Percentiles rank a stretch among this genome's conserved stretches.
These are phyloP conservation scores for Salmo trutta DNA, from an alignment of 2,797 vertebrate species.

Conservation along the genomic window DNA sequence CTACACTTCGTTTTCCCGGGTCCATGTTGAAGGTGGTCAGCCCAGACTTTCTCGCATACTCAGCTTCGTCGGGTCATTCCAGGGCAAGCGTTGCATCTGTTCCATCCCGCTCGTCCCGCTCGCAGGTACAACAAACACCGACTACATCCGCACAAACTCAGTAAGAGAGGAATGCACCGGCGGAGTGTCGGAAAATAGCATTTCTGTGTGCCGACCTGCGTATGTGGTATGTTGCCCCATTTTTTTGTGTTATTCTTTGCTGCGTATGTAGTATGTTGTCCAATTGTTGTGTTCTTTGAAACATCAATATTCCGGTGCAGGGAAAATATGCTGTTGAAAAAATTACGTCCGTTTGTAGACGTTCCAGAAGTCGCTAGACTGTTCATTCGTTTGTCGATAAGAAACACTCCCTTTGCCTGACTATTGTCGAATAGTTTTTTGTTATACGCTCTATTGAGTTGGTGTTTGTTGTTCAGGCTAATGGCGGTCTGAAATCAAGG, in stretches of 20 bases:
- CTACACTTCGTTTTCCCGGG: slow-evolving; percentile 41
- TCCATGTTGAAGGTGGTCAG: slow-evolving; percentile 62
- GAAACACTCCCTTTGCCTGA: not conserved
- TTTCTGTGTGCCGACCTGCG: slow-evolving; percentile 49
- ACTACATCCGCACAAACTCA: not conserved
- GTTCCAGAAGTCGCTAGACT: not conserved
- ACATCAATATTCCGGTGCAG: slow-evolving; percentile 18
- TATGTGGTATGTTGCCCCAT: slow-evolving; percentile 60
- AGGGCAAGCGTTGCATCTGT: slow-evolving; percentile 49
- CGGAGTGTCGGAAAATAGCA: slow-evolving; percentile 49
- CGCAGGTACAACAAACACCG: slow-evolving; percentile 1
- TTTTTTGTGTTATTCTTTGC: slow-evolving; percentile 42
- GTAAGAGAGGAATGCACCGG: slow-evolving; percentile 57
- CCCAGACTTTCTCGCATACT: slow-evolving; percentile 17
- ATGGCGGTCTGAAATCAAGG: not conserved
- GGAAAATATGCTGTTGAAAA: slow-evolving; percentile 20
- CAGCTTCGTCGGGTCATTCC: slow-evolving; percentile 63
- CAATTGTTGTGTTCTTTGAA: slow-evolving; percentile 1
- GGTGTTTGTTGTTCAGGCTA: not conserved
- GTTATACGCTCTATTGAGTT: not conserved
- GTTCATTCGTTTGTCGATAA: not conserved
- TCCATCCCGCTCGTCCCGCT: not conserved
- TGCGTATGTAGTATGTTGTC: slow-evolving; percentile 62
- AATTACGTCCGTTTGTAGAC: slow-evolving; percentile 41
- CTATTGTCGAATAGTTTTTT: not conserved